A percentile compares a stretch with the other conserved stretches of the same genome.
Evolutionary conservation across 2,888 invertebrate species (phyloP).

Genomic region (Lepetodrilus schrolli): DNA sequence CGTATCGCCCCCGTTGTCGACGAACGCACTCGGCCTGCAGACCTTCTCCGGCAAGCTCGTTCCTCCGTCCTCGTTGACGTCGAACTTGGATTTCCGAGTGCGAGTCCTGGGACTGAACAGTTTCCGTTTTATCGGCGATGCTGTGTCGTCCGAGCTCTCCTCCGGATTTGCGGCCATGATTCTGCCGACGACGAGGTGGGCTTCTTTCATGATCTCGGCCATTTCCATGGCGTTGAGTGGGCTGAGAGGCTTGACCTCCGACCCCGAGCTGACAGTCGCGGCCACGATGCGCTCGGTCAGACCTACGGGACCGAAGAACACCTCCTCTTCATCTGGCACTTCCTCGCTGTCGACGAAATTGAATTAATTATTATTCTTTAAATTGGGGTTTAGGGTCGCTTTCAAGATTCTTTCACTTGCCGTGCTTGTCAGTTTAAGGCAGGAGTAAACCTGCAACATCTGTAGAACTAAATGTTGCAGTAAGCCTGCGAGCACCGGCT

Average conservation of each 20-base stretch:
- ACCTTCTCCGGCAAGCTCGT: conserved; percentile 42
- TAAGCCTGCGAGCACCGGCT: no score
- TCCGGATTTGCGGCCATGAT: conserved; percentile 38
- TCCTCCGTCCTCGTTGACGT: conserved; percentile 39
- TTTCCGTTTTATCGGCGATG: conserved; percentile 33
- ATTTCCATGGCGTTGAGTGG: conserved; percentile 53
- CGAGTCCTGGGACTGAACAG: conserved; percentile 37
- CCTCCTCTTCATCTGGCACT: conserved; percentile 57
- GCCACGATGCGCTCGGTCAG: conserved; percentile 55
- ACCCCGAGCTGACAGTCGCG: conserved; percentile 39
- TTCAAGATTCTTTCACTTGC: no score
- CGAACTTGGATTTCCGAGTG: conserved; percentile 45
- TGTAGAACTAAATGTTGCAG: no score
- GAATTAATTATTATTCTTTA: neutral
- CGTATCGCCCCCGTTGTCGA: conserved; percentile 32
- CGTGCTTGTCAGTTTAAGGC: no score
- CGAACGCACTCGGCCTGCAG: conserved; percentile 43
- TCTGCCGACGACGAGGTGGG: conserved; percentile 50
- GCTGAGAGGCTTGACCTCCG: conserved; percentile 46
- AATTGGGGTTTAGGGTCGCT: no score
- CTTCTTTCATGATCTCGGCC: conserved; percentile 57
- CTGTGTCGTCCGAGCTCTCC: conserved; percentile 28
- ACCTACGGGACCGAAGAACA: conserved; percentile 62
- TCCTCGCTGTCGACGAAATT: conserved; percentile 19
- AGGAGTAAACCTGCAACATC: no score